Evolutionary conservation across 2,113 vertebrate genomes (phyloP), one percentile per base, ranked within the genome.

Genomic region (Phalacrocorax carbo): DNA sequence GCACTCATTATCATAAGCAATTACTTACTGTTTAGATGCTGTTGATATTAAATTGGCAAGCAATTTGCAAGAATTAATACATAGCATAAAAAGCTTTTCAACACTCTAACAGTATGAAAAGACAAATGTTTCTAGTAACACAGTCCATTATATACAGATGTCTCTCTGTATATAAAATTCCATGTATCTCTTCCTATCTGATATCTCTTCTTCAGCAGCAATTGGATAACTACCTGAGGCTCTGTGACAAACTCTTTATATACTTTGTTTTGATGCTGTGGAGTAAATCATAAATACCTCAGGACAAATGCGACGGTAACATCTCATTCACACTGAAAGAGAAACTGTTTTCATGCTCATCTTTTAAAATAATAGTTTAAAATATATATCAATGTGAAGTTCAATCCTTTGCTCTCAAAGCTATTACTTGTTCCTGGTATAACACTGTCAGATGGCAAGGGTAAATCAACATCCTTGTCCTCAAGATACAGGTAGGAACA

Each of bases 1-100:
- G 98, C 82, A 92, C 97, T 98, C 98, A 98, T 98, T 98, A 98
- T 97, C 98, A 98, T 98, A 98, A 98, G 98, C 98, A 98, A 98
- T 98, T 98, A 98, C 98, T 98, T 98, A 98, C 97, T 98, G 96
- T 98, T 98, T 98, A 98, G 98, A 97, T 98, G 98, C 90, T 97
- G 97, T 88, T 96, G 93, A 52, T 98, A 98, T 97, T 98, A 98
- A 98, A 98, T 98, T 98, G 97, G 97, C 95, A 97, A 97, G 97
- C 97, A 98, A 98, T 98, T 98, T 98, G 95, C 97, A 98, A 98
- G 97, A 96, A 97, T 97, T 98, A 98, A 98, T 98, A 98, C 90
- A 96, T 66, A 97, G 95, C 93, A 95, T 55, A 82, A 94, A 96
- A 94, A 94, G 92, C 49, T 98, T 96, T 97, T 93, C 80, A 88